These are phyloP conservation scores for Lasioglossum morio DNA, from an alignment of 2,888 invertebrate species.

Conservation along the genomic window DNA sequence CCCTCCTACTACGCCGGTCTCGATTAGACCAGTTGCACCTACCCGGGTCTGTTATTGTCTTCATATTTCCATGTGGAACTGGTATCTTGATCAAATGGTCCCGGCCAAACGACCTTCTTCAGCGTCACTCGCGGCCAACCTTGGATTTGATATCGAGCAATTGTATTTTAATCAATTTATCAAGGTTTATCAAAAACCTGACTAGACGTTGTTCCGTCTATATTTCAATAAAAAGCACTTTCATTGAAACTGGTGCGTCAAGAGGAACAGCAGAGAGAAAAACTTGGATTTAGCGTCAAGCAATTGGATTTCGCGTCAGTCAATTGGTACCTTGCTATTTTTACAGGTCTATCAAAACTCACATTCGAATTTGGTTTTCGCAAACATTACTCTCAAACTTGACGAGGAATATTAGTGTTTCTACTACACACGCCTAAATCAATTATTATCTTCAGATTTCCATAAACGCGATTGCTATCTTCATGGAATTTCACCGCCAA, in stretches of 20 bases:
- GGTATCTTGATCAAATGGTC: neutral
- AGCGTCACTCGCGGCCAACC: neutral
- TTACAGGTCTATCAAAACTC: too few species aligned
- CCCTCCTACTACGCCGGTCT: neutral
- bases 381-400: neutral
- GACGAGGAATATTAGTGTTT: too few species aligned
- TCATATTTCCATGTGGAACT: neutral
- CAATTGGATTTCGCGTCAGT: too few species aligned
- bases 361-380: neutral
- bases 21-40: neutral
- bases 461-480: neutral
- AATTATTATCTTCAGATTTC: neutral
- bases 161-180: too few species aligned
- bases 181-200: too few species aligned
- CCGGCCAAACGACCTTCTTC: neutral
- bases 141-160: neutral
- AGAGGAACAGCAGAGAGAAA: too few species aligned
- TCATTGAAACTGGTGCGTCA: too few species aligned
- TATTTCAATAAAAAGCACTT: too few species aligned
- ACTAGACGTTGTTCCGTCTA: too few species aligned
- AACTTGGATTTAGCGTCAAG: too few species aligned
- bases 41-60: neutral
- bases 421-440: neutral
- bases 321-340: too few species aligned
- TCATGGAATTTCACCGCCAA: neutral